A percentile compares a stretch with the other conserved stretches of the same genome.
These are phyloP conservation scores for Rhinogobius similis DNA, from an alignment of 2,113 vertebrate genomes.

Conservation along the genomic window DNA sequence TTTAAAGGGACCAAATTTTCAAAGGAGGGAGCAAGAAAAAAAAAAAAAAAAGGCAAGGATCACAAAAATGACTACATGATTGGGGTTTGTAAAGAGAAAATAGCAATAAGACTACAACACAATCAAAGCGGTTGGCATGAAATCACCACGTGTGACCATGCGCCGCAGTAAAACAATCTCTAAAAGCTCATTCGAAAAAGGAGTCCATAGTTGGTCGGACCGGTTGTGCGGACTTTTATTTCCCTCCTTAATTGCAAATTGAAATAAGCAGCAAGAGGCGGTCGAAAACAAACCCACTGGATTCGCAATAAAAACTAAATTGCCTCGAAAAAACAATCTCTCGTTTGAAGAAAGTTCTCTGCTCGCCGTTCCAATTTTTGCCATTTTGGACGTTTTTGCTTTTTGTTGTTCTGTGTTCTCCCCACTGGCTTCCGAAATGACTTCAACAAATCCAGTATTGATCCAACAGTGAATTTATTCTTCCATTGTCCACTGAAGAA, in stretches of 20 bases:
- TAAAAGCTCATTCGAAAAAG: conserved; percentile 51
- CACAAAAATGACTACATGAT: conserved; percentile 82
- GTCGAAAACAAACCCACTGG: conserved; percentile 53
- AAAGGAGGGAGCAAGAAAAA: conserved; percentile 30
- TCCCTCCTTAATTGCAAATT: conserved; percentile 68
- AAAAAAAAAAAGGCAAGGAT: conserved; percentile 64
- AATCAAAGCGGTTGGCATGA: conserved; percentile 71
- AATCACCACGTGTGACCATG: conserved; percentile 71
- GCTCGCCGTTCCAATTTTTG: conserved; percentile 50
- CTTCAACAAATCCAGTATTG: conserved; percentile 61
- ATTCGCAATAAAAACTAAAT: conserved; percentile 71
- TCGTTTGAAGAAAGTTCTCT: conserved; percentile 60
- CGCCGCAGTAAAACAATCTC: conserved; percentile 51
- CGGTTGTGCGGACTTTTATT: conserved; percentile 48
- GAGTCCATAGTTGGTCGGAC: conserved; percentile 43
- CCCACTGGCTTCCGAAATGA: conserved; percentile 51
- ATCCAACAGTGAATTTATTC: conserved; percentile 49
- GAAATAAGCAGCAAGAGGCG: conserved; percentile 51
- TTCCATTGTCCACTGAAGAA: conserved; percentile 35
- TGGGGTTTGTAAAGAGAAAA: conserved; percentile 71
- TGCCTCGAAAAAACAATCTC: conserved; percentile 62
- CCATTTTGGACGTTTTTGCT: background rate
- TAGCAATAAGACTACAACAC: conserved; percentile 73
- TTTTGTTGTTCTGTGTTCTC: conserved; percentile 6
- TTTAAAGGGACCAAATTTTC: conserved; percentile 71